Evolutionary conservation across 2,113 vertebrate genomes (phyloP), one percentile per base, ranked within the genome.

Genomic region (Elanus axillaris): DNA sequence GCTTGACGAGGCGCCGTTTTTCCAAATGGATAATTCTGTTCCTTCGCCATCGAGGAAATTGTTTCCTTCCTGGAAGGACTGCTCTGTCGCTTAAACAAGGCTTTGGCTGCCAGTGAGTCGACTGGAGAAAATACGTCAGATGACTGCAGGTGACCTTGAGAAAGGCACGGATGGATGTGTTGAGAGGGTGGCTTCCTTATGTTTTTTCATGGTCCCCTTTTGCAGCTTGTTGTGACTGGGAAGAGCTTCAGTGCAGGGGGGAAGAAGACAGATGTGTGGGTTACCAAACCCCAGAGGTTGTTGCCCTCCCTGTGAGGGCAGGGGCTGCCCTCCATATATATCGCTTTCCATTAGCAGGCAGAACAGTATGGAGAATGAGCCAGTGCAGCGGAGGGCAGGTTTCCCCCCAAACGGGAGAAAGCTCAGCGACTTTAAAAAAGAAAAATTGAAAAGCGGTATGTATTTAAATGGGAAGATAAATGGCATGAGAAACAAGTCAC

Each of bases 1-100:
- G 67, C 88, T 84, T 96, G 97, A 94, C 12, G 16, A 95, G 93
- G 78, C 2, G 21, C 84, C 22, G 4, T 80, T 97, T 97, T 97
- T 95, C 93, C 42, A 38, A 96, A 77, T 71, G 96, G 96, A 74
- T 91, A 89, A 96, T 87, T 95, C 92, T 43, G 34, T 89, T 94
- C 91, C 67, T 90, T 66, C 15, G 10, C 74, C 76, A 1, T 94
- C 31, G 31, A 94, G 87, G 94, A 95, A 96, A 78, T 68, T 5
- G 48, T 66, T 94, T 86, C 56, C 69, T 91, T 93, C 66, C 84
- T 94, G 64, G 88, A 95, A 96, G 92, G 90, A 92, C 90, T 75
- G 56, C 56, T 58, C 76, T 77, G 84, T 27, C 9, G 25, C 73
- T 85, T 69, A 14, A 83, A 62, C 0, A 1, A 81, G 40, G 60